Conservation (phyloP, 1,140 invertebrate genomes). For the Pollicipes pollicipes region DNA sequence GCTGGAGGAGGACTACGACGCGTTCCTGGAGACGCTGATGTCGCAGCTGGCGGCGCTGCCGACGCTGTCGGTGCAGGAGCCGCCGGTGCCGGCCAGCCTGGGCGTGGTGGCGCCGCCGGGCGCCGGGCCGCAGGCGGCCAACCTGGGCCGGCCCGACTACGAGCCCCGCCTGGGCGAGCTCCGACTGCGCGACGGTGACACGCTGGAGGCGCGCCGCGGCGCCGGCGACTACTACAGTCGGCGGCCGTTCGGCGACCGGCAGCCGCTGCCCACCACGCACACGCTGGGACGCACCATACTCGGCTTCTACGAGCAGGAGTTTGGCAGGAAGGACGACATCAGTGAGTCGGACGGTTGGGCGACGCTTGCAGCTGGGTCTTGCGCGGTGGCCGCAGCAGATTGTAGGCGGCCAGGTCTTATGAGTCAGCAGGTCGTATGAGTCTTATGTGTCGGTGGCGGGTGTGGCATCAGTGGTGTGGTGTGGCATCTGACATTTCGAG, state of each 20-base stretch:
- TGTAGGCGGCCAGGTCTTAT: too few relatives aligned
- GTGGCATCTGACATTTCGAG: too few relatives aligned
- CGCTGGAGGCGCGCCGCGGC: neutral
- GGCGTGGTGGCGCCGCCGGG: constrained; percentile 62
- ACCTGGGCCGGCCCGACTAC: constrained; percentile 36
- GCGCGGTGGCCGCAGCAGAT: too few relatives aligned
- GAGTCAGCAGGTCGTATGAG: too few relatives aligned
- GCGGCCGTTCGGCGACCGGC: constrained; percentile 56
- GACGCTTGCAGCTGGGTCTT: too few relatives aligned
- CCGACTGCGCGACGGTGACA: constrained; percentile 16
- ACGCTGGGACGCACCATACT: constrained; percentile 51
- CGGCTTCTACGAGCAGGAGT: constrained; percentile 86
- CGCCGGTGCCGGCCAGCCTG: constrained; percentile 60
- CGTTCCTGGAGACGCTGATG: constrained; percentile 71
- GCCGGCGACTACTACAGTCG: constrained; percentile 53
- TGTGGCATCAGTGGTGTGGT: too few relatives aligned
- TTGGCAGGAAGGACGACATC: constrained; percentile 31
- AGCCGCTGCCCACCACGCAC: constrained; percentile 36
- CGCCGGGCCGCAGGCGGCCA: constrained; percentile 37
- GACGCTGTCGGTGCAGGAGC: constrained; percentile 70
- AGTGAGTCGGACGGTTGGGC: neutral
- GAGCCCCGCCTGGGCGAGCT: constrained; percentile 53
- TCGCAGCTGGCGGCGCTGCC: constrained; percentile 62
- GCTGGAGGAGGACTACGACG: constrained; percentile 45
- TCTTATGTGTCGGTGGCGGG: too few relatives aligned